Evolutionary conservation across 1,140 invertebrate genomes (phyloP), one percentile per base, ranked within the genome.

Genomic region (Hypsibius dujardini): DNA sequence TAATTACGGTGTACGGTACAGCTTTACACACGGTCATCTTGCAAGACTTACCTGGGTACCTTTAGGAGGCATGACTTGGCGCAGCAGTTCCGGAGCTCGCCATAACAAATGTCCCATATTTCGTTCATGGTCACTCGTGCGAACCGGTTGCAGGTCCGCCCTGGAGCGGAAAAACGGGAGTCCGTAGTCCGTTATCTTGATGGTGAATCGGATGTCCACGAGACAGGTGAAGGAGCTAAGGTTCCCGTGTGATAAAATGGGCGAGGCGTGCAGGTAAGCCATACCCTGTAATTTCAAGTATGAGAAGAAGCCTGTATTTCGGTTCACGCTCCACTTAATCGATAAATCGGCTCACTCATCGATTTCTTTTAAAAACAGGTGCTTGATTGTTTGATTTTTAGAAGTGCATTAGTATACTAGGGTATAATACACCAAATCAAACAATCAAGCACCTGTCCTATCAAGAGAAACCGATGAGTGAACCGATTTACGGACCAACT

Each of bases 151-250:
- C 50, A 56, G n/a, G n/a, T 56, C 50, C 7, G 50, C 7, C 7
- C 7, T n/a, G 7, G 7, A 12, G n/a, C 50, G 50, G 50, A 96
- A 84, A 77, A 93, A 88, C 74, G 90, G 87, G 40, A 98, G 80
- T 1, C 95, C 95, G 78, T 98, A 99, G 79, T 98, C 94, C 0
- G 93, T 89, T 50, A 98, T 89, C 84, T 98, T 98, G 1, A 98
- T 82, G 0, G 96, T 92, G 78, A 98, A 98, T 47, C 94, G 84
- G 40, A 89, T 92, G 77, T 98, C 95, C 0, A 99, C 93, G 0
- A 99, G 89, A 79, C 95, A 98, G 78, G 98, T 98, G 46, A 90
- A 90, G 0, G 94, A 97, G 77, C 95, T 98, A 7, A 99, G 81
- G 76, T 89, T 89, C 0, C 95, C 95, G 78, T 98, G 95, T 28